Base-by-base conservation (phyloP, 2,113 vertebrate species). In the Prionailurus viverrinus region DNA sequence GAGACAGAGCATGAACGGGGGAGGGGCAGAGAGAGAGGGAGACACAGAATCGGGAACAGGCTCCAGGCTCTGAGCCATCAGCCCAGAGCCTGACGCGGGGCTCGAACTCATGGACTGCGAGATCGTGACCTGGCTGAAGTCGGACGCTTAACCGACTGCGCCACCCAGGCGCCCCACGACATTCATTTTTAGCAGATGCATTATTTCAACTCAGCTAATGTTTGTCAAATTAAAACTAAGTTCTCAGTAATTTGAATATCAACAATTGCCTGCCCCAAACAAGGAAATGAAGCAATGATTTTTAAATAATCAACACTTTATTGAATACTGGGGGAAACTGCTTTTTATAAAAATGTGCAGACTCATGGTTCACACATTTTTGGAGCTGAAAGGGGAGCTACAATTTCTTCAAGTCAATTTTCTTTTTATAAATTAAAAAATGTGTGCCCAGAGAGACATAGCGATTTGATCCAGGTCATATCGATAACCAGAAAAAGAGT, bases 221-320 rank as follows among this genome's bases (percentile, higher is more conserved):
- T 51, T 88, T 80, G 39, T 80, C 69, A 93, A 39, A 87, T 96
- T 95, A 45, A 61, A 89, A 23, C 51, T 82, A 85, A 19, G 3
- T 80, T 74, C n/a, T 85, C 10, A 58, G 55, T 63, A 96, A 69
- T 82, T 79, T 89, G 18, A 95, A 94, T 89, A 78, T 39, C 21
- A 53, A 68, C 33, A n/a, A 58, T 27, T 39, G n/a, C 63, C 53
- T 85, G 18, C 18, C 19, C 71, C 71, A 76, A 58, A 81, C 83
- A 71, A 1, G 58, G 45, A 83, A 87, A 68, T 95, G 53, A 96
- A 95, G 91, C 4, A 65, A 5, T 36, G 82, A 79, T 91, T 68
- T 88, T 97, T 79, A 51, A 94, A 55, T 90, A 80, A 88, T 79
- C 48, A 73, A 39, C 53, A 55, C 9, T 65, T 88, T 83, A 33